Evolutionary conservation across 2,113 vertebrate genomes (phyloP).

Genomic region (Recurvirostra avosetta): DNA sequence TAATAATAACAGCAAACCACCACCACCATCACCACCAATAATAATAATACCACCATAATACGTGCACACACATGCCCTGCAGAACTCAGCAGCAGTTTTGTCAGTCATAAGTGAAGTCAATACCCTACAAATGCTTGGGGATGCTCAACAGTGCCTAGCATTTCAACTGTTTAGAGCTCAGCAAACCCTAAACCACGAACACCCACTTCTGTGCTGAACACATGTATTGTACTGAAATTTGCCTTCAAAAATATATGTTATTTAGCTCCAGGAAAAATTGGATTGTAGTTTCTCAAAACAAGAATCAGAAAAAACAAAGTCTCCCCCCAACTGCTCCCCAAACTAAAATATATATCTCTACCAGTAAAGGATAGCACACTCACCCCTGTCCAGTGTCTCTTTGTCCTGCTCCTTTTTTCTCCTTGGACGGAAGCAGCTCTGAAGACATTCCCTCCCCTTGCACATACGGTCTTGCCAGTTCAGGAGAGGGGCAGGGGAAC

Average conservation of each 20-base stretch:
- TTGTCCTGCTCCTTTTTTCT: background rate
- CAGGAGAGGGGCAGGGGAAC: conserved; percentile 2
- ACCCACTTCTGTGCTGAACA: background rate
- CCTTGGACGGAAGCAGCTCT: background rate
- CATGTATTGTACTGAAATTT: background rate
- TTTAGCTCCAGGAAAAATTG: background rate
- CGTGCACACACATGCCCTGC: background rate
- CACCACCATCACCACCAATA: background rate
- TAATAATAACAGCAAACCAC: background rate
- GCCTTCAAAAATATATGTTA: background rate
- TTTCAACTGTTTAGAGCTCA: background rate
- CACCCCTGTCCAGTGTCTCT: background rate
- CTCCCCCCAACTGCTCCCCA: background rate
- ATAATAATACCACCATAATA: background rate
- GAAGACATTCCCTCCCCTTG: background rate
- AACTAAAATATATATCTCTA: background rate
- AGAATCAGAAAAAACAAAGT: background rate
- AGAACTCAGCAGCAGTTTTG: background rate
- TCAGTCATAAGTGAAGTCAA: background rate
- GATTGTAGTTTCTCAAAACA: background rate
- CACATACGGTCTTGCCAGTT: background rate
- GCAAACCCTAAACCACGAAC: background rate
- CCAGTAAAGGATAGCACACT: background rate
- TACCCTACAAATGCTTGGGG: background rate
- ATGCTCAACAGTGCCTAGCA: background rate